Evolutionary conservation across 2,113 vertebrate species (phyloP), one percentile per base, ranked within the genome.

Genomic region (Pyrgilauda ruficollis): DNA sequence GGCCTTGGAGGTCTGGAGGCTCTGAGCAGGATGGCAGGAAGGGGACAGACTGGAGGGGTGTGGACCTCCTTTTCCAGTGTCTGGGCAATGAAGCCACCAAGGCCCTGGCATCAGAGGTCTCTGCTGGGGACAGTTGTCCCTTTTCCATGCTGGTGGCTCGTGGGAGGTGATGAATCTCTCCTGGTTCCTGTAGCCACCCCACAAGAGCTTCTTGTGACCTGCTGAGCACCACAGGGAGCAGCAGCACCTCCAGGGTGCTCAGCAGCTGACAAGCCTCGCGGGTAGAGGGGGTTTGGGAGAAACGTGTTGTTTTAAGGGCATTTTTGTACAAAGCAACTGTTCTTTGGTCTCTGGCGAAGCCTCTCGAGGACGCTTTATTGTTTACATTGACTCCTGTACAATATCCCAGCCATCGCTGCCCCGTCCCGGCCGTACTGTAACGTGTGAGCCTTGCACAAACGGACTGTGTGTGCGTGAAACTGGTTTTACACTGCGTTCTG

Each of bases 361-460:
- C 93, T 97, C 87, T 94, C 46, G 7, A 97, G 97, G 97, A 97
- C 47, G 96, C 97, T 96, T 96, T 94, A 84, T 97, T 98, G 98
- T 98, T 98, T 98, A 98, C 98, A 98, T 97, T 97, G 97, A 97
- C 96, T 97, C 84, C 85, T 95, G 92, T 96, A 96, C 97, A 96
- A 58, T 73, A 87, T 88, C 94, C 94, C 89, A 59, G 96, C 93
- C 90, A 46, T 63, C 18, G 59, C 93, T 64, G 66, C 53, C 76
- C 90, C 37, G 17, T 72, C 58, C 84, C 33, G 28, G 39, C 94
- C 87, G 84, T 94, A 92, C 97, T 94, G 89, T 96, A 85, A 30
- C 9, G 22, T 49, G 81, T 85, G 91, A 92, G 91, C 96, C 95
- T 96, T 79, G 89, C 95, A 73, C 97, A 94, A 30, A 73, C 11